Percentiles rank a stretch among this genome's conserved stretches.
Conservation (phyloP, 2,113 vertebrate species). For the Platycercus adscitus region DNA sequence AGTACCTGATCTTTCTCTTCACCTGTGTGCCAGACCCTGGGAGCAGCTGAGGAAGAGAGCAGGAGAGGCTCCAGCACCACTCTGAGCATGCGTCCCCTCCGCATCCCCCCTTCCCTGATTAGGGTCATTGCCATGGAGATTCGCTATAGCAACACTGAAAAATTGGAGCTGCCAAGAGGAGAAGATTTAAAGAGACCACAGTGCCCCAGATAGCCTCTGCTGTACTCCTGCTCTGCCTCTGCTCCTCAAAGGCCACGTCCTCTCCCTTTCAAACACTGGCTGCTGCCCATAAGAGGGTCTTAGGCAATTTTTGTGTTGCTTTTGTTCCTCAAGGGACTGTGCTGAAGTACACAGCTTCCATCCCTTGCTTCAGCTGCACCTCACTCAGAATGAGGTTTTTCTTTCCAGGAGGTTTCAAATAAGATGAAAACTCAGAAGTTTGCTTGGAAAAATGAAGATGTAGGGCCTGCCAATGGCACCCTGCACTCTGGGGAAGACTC, state of each 20-base stretch:
- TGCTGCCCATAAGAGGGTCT: neutral
- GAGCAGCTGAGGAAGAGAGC: neutral
- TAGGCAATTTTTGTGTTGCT: neutral
- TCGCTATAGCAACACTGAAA: constrained; percentile 63
- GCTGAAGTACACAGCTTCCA: neutral
- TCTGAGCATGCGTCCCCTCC: constrained; percentile 56
- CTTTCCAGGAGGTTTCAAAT: neutral
- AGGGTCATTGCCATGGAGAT: constrained; percentile 70
- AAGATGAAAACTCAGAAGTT: neutral
- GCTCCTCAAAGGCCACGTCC: neutral
- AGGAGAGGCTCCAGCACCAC: constrained; percentile 40
- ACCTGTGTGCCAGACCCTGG: neutral
- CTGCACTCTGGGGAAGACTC: neutral
- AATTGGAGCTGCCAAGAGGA: constrained; percentile 57
- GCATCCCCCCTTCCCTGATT: constrained; percentile 28
- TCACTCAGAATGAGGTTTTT: neutral
- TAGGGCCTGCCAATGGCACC: neutral
- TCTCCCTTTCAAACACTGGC: neutral
- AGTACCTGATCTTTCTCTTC: constrained; percentile 24
- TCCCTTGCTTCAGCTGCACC: neutral
- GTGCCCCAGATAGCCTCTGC: neutral
- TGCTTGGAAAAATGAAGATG: neutral
- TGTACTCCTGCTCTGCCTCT: neutral
- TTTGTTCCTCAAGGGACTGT: neutral
- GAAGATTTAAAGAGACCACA: constrained; percentile 58